A percentile compares a stretch with the other conserved stretches of the same genome.
Conservation (phyloP, 2,888 invertebrate genomes). For the Cyrtodaria siliqua region DNA sequence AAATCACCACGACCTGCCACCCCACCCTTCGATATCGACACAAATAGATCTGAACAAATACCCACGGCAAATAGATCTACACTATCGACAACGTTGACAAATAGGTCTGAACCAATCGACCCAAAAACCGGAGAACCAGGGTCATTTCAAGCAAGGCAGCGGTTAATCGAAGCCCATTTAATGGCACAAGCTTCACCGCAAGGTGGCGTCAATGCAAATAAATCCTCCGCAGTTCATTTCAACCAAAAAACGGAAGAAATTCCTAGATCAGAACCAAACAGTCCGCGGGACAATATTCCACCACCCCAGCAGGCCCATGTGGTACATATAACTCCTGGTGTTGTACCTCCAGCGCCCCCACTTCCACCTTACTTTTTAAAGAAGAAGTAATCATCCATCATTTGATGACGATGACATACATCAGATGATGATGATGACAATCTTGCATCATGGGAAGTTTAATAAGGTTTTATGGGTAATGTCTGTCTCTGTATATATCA, state of each 20-base stretch:
- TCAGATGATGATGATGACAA: too few species aligned
- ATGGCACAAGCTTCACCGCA: slow-evolving; percentile 20
- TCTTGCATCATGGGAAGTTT: too few species aligned
- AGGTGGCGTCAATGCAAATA: neutral
- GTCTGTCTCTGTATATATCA: too few species aligned
- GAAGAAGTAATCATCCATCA: too few species aligned
- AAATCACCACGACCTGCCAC: slow-evolving; percentile 43
- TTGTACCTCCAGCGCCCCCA: slow-evolving; percentile 57
- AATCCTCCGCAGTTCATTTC: neutral
- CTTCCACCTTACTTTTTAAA: slow-evolving; percentile 42
- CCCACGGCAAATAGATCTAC: neutral
- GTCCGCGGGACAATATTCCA: neutral
- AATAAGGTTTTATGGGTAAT: too few species aligned
- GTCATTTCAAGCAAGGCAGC: slow-evolving; percentile 55
- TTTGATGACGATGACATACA: too few species aligned
- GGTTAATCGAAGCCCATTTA: slow-evolving; percentile 58
- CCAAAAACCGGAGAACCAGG: slow-evolving; percentile 52
- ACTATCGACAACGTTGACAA: neutral
- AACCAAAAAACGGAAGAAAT: slow-evolving; percentile 15
- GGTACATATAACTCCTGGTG: slow-evolving; percentile 45
- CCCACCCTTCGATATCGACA: slow-evolving; percentile 46
- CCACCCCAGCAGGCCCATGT: too few species aligned
- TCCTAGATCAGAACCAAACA: slow-evolving; percentile 9
- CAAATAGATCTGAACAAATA: slow-evolving; percentile 14
- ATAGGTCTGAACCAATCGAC: slow-evolving; percentile 40